Evolutionary conservation across 2,888 invertebrate genomes (phyloP).

Genomic region (Rambutsinella grinnellia): DNA sequence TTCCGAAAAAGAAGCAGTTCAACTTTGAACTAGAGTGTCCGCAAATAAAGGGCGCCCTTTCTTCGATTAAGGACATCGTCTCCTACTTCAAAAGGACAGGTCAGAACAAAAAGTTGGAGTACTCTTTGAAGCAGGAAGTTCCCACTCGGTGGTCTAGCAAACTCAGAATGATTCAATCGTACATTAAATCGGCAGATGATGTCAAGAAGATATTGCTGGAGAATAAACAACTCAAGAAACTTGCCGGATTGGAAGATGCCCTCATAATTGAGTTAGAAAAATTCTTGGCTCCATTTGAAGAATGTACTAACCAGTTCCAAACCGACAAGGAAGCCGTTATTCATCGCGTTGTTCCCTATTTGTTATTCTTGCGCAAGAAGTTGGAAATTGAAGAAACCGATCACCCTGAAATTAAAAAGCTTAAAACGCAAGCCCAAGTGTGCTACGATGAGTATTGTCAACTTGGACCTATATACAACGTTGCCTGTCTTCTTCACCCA

Average conservation of each 20-base stretch:
- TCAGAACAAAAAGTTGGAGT: neutral
- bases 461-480: constrained; percentile 10
- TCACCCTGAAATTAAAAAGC: neutral
- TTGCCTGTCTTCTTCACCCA: constrained; percentile 18
- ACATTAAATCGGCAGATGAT: neutral
- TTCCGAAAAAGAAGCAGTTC: constrained; percentile 6
- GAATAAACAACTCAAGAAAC: neutral
- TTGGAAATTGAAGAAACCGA: neutral
- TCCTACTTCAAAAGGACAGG: constrained; percentile 19
- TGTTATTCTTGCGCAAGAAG: neutral
- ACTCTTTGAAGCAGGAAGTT: constrained; percentile 26
- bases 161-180: constrained; percentile 29
- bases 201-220: constrained; percentile 22
- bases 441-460: constrained; percentile 24
- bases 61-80: constrained; percentile 6
- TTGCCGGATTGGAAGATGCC: constrained; percentile 2
- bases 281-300: constrained; percentile 17
- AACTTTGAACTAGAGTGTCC: constrained; percentile 7
- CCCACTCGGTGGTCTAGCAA: constrained; percentile 18
- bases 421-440: constrained; percentile 6
- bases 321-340: constrained; percentile 2
- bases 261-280: neutral
- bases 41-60: neutral
- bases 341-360: neutral
- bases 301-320: constrained; percentile 13